Conservation (phyloP, 2,797 vertebrate genomes). For the Xiphophorus birchmanni region DNA sequence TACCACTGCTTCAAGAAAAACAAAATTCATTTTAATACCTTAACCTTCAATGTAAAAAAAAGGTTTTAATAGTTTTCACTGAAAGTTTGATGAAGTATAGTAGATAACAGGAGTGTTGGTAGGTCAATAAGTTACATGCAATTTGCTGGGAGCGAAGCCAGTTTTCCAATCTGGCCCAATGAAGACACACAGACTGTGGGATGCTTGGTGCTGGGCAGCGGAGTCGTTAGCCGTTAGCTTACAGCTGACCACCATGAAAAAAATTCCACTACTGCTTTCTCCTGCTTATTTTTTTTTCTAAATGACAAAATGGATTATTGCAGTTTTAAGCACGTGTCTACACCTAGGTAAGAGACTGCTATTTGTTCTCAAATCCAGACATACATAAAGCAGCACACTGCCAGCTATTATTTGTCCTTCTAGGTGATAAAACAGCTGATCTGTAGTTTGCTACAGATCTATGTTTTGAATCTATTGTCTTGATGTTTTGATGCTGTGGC, state of each 20-base stretch:
- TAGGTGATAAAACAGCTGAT: not conserved
- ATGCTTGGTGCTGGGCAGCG: not conserved
- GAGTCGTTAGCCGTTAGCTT: not conserved
- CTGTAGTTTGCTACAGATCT: not conserved
- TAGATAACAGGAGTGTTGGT: not conserved
- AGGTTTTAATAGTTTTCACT: not conserved
- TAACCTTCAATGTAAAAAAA: not conserved
- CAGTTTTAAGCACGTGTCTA: not conserved
- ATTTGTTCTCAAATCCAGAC: not conserved
- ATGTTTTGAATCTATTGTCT: not conserved
- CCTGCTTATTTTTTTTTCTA: no score
- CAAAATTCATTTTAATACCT: not conserved
- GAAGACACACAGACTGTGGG: not conserved
- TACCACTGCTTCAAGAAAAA: not conserved
- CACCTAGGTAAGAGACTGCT: not conserved
- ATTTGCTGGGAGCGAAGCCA: not conserved
- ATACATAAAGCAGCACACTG: not conserved
- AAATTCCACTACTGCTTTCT: not conserved
- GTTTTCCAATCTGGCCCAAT: not conserved
- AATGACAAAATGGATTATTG: not conserved
- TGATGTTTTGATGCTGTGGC: not conserved
- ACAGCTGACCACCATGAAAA: not conserved
- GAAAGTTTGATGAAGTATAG: not conserved
- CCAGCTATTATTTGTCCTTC: not conserved
- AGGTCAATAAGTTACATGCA: not conserved